Evolutionary conservation across 2,113 vertebrate genomes (phyloP), one percentile per base, ranked within the genome.

Genomic region (Martes martes): DNA sequence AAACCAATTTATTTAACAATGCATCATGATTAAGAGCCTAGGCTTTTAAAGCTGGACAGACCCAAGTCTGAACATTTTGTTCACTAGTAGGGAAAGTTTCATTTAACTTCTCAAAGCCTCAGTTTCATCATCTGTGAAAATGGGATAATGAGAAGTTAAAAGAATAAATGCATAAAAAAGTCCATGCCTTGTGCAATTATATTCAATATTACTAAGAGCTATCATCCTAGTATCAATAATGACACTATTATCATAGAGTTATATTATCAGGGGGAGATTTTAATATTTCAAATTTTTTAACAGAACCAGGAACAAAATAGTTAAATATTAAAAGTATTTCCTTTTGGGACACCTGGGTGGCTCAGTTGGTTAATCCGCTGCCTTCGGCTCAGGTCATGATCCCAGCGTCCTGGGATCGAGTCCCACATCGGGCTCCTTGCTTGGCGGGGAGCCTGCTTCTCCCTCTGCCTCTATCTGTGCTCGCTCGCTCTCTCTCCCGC

Each of bases 141-240:
- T 7, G 1, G 16, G 16, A 69, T 69, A 42, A 73, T 65, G 86
- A 91, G 4, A n/a, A 3, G 11, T 23, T 65, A 82, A 96, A 52
- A 59, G 26, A 79, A 31, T 90, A 94, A 89, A 94, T 57, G 28
- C 1, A 52, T 39, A 92, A 88, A 79, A 96, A 96, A 92, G 73
- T 24, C 3, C 81, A n/a, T 57, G 69, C 6, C 24, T 31, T 61
- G 6, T n/a, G 69, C 9, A 89, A 76, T 67, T 59, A 94, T 36
- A 52, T 23, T 63, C 55, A 55, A 74, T 74, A 67, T 23, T 78
- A 63, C 39, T 82, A 93, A 73, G 6, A 94, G 47, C 1, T 92
- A 78, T 28, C 11, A 74, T 76, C 65, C 11, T 82, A 90, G 16
- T 65, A 65, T 24, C 36, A 92, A 47, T 24, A 76, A 47, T 19